Conservation (phyloP, 2,797 vertebrate genomes). For the Galago senegalensis region DNA sequence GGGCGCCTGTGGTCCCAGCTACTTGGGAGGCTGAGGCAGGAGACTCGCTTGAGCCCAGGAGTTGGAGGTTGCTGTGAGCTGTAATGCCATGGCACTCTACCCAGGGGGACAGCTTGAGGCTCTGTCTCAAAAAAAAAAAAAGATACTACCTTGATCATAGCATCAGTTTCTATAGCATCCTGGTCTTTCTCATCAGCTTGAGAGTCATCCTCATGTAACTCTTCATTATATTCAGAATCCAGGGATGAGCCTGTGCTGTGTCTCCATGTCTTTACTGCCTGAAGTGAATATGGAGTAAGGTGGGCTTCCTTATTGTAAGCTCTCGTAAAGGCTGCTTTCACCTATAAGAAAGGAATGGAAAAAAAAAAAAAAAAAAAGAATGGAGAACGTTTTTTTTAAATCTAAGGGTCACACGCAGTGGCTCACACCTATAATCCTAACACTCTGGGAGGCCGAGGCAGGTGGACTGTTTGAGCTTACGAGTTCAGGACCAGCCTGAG, state of each 20-base stretch:
- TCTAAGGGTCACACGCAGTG: not conserved
- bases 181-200: slow-evolving; percentile 91
- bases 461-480: no score
- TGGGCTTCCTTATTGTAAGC: slow-evolving; percentile 96
- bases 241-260: slow-evolving; percentile 76
- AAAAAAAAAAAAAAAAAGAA: not conserved
- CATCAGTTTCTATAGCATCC: slow-evolving; percentile 91
- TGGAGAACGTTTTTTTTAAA: not conserved
- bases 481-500: no score
- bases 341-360: not conserved
- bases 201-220: slow-evolving; percentile 84
- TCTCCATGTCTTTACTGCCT: slow-evolving; percentile 91
- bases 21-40: no score
- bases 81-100: no score
- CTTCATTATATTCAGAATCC: slow-evolving; percentile 89
- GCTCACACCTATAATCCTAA: no score
- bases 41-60: no score
- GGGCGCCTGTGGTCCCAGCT: no score
- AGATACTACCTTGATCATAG: slow-evolving; percentile 96
- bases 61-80: no score
- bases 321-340: no score
- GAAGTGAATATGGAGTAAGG: slow-evolving; percentile 95
- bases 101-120: no score
- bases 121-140: no score
- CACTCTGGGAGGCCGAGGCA: no score